A percentile compares a stretch with the other conserved stretches of the same genome.
phyloP scores from a whole-genome alignment of 2,113 vertebrate species.

The Polyodon spathula region DNA sequence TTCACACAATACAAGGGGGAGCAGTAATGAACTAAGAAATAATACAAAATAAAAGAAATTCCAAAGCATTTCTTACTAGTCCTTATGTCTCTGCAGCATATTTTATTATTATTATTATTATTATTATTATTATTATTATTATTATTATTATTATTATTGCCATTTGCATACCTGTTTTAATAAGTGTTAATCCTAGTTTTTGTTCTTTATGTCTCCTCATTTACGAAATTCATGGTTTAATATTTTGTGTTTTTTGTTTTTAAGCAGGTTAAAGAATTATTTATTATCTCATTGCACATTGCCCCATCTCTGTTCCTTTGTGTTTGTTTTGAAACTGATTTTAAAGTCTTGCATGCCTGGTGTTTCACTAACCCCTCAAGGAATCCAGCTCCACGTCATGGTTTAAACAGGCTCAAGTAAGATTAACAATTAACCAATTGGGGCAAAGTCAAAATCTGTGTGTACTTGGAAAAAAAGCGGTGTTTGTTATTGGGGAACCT shows the following conservation, averaged over 20 bases:
- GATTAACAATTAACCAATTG: not conserved
- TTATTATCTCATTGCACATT: not conserved
- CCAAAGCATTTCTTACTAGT: no score
- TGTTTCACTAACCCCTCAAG: constrained; percentile 15
- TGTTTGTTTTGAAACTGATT: constrained; percentile 9
- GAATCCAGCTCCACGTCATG: not conserved
- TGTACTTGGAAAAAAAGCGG: not conserved
- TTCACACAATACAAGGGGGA: no score
- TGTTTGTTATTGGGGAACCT: not conserved
- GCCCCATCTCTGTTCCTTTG: not conserved
- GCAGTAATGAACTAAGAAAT: no score
- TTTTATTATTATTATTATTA: no score
- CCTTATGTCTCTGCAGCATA: no score
- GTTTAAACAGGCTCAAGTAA: not conserved
- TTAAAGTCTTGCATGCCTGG: constrained; percentile 7
- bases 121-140: no score
- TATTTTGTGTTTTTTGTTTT: not conserved
- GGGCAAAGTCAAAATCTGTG: not conserved
- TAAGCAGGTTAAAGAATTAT: constrained; percentile 1
- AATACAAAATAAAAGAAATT: no score
- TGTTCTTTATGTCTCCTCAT: no score
- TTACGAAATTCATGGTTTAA: not conserved
- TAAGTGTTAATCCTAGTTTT: not conserved
- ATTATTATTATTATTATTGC: no score
- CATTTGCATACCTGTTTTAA: no score